These are phyloP conservation scores for Eristalis tenax DNA, from an alignment of 2,888 invertebrate species.

Conservation along the genomic window DNA sequence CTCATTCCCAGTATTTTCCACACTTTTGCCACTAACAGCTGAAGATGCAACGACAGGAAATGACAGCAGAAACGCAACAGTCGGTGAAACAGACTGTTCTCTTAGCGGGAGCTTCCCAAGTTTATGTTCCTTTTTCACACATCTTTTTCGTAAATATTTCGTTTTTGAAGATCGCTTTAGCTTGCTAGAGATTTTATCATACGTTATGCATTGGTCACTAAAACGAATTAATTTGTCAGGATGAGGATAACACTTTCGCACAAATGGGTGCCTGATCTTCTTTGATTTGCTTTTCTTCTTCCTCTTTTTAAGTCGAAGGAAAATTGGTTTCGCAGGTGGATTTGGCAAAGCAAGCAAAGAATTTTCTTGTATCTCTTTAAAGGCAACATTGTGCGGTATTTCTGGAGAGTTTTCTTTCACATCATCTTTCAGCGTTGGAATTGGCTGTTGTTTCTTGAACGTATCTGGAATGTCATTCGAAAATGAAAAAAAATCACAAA, in stretches of 20 bases:
- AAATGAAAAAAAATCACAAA: background rate
- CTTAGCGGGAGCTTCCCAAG: conserved; percentile 84
- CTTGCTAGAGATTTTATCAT: background rate
- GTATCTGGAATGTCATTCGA: background rate
- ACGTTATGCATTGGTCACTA: background rate
- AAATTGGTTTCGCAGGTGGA: conserved; percentile 40
- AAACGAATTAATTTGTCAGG: conserved; percentile 28
- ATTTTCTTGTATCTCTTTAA: background rate
- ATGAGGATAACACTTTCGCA: conserved; percentile 59
- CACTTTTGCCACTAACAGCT: conserved; percentile 81
- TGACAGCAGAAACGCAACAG: conserved; percentile 85
- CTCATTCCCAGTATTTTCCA: conserved; percentile 77
- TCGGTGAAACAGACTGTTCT: conserved; percentile 85
- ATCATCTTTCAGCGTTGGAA: background rate
- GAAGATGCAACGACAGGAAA: conserved; percentile 84
- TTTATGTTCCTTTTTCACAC: conserved; percentile 72
- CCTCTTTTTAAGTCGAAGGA: conserved; percentile 25
- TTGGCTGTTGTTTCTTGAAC: background rate
- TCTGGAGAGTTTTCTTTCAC: background rate
- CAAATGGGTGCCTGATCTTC: conserved; percentile 25
- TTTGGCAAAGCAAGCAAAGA: background rate
- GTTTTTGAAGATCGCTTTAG: background rate
- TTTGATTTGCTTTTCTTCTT: conserved; percentile 1
- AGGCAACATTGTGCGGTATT: background rate
- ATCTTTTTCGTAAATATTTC: background rate